Base-by-base conservation (phyloP, 2,113 vertebrate species). In the Nymphicus hollandicus region DNA sequence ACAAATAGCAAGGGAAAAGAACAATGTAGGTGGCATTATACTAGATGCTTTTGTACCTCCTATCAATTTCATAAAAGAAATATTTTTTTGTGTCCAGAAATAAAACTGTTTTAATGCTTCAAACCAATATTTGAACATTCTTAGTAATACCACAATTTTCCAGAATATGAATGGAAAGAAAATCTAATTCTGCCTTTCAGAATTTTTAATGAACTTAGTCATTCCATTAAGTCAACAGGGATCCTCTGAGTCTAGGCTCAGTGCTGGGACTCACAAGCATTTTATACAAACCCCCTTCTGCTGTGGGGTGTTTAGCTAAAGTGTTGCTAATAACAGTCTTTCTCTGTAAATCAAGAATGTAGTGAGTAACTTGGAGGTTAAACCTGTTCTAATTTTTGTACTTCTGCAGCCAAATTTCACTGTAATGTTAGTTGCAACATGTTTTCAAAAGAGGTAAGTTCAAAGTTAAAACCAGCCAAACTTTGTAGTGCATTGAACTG, bases 1-100 rank as follows among this genome's bases (percentile, higher is more conserved):
- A n/a, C 39, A 88, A 86, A 78, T 35, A 93, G 58, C 25, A 70
- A 58, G 56, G 44, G 66, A 91, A 77, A 91, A 89, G 52, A 68
- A 56, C 25, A 88, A 44, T 55, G 52, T 82, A 88, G 44, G 55
- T 58, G 56, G 37, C 19, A 70, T 88, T 73, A 68, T 50, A 70
- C 3, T 7, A 70, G 24, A 31, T 23, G 15, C 7, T 92, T 88
- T 83, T 88, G 17, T 88, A 13, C 15, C 5, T 63, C 11, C 53
- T 80, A 81, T 43, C 23, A 82, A 46, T 79, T 55, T 77, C 86
- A 68, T 76, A 56, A 68, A 77, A 77, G 1, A 88, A 47, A 10
- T 65, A 2, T 3, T 10, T 46, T 85, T 82, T 81, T 23, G 24
- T 84, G 3, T 33, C 16, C 5, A 28, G 44, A 81, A 65, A 74